A percentile compares a stretch with the other conserved stretches of the same genome.
These are phyloP conservation scores for Naso thynnoides DNA, from an alignment of 2,797 vertebrate species.

Conservation along the genomic window DNA sequence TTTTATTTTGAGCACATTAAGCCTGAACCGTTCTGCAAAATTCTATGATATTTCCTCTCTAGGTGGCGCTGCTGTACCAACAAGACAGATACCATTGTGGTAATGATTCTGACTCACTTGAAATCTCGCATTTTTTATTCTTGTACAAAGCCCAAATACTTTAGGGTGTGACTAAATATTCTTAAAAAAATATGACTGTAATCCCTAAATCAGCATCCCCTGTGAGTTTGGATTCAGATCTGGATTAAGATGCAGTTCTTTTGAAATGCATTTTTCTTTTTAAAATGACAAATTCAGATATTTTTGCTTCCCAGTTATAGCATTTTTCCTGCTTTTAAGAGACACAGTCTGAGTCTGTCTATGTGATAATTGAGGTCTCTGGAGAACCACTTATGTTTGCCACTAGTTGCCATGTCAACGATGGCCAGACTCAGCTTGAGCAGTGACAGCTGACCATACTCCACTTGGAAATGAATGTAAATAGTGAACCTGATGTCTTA, in stretches of 20 bases:
- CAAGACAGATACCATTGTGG: not conserved
- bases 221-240: not conserved
- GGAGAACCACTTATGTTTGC: constrained; percentile 17
- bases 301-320: not conserved
- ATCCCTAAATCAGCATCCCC: not conserved
- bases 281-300: not conserved
- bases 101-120: constrained; percentile 4
- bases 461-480: constrained; percentile 4
- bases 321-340: not conserved
- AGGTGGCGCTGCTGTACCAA: constrained; percentile 35
- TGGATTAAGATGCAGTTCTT: constrained; percentile 1
- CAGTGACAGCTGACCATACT: constrained; percentile 11
- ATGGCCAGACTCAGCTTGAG: constrained; percentile 15
- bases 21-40: not conserved
- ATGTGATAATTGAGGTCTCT: not conserved
- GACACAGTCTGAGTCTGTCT: not conserved
- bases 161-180: not conserved
- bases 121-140: not conserved
- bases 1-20: not conserved
- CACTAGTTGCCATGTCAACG: constrained; percentile 40
- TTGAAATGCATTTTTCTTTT: not conserved
- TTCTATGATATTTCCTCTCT: constrained; percentile 12
- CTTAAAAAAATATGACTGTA: not conserved
- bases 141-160: not conserved
- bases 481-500: not conserved